These are phyloP conservation scores for Electrophaes corylata DNA, from an alignment of 2,888 invertebrate genomes.

Conservation along the genomic window DNA sequence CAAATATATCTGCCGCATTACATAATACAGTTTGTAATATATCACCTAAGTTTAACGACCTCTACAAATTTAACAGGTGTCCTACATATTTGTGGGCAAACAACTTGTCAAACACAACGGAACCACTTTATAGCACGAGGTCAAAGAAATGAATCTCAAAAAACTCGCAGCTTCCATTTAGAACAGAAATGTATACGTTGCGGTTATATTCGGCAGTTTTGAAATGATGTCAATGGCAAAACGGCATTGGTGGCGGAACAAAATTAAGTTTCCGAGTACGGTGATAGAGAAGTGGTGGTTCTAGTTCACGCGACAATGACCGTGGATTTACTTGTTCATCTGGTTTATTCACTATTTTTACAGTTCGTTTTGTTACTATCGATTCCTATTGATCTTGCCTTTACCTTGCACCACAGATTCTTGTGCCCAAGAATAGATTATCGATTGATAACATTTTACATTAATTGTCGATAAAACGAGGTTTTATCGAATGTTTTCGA, in stretches of 20 bases:
- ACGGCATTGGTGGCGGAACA: conserved; percentile 42
- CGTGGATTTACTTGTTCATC: conserved; percentile 62
- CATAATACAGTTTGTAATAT: conserved; percentile 17
- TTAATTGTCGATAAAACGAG: too few species aligned
- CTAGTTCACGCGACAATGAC: conserved; percentile 69
- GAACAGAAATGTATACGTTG: conserved; percentile 41
- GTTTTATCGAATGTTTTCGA: too few species aligned
- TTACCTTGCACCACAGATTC: too few species aligned
- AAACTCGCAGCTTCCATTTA: conserved; percentile 33
- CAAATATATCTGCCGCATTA: conserved; percentile 4
- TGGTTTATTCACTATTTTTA: conserved; percentile 62
- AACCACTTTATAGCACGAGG: conserved; percentile 45
- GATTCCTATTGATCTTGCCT: conserved; percentile 29
- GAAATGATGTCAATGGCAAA: conserved; percentile 38
- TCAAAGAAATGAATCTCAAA: conserved; percentile 50
- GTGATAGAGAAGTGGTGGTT: conserved; percentile 48
- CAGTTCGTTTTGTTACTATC: conserved; percentile 53
- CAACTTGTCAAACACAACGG: conserved; percentile 73
- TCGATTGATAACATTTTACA: too few species aligned
- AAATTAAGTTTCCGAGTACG: conserved; percentile 29
- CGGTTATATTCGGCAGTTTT: conserved; percentile 29
- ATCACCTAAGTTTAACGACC: conserved; percentile 52
- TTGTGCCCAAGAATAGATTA: too few species aligned
- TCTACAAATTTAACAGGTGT: conserved; percentile 54
- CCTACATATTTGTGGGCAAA: conserved; percentile 65